Evolutionary conservation across 1,140 invertebrate genomes (phyloP), one percentile per base, ranked within the genome.

Genomic region (Drosophila biarmipes): DNA sequence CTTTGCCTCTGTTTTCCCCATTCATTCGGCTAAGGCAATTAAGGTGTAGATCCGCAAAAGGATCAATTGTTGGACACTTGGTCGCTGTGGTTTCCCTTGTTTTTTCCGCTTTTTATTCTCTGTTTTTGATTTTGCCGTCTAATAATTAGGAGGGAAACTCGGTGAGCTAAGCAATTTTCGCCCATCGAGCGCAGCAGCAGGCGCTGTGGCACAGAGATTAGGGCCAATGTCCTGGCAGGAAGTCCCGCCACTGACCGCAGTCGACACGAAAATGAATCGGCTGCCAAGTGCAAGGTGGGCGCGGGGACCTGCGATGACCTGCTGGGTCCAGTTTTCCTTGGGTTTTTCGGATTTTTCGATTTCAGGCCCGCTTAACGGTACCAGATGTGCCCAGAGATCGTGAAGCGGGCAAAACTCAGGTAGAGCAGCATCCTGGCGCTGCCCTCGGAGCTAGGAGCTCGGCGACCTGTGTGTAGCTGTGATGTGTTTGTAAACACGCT

Each of bases 401-500:
- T 27, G 27, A 4, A 51, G 42, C 27, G 15, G 35, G 15, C 14
- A 14, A 31, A 29, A 34, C 40, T 24, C 66, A 69, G 66, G 66
- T 69, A 69, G 63, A 15, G 14, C 17, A 21, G 49, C 27, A 43
- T 58, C 46, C 73, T 72, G 53, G 54, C 63, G 72, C 74, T 77
- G 72, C 27, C 31, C 12, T 17, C 14, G 40, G 48, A 42, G 34
- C 12, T 17, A 11, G 40, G 48, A 42, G 34, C 42, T 52, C 53
- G 55, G 64, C 55, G 78, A 64, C 78, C 77, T 80, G 84, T 89
- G 81, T 76, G 84, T 85, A 87, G 56, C 75, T 84, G 71, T 79
- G 84, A 84, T 89, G 84, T 87, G 82, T 87, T 87, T 87, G 82
- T 87, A 87, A 87, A 87, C 82, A 87, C 75, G 56, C 55, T 76